These are phyloP conservation scores for Eubucco bourcierii DNA, from an alignment of 2,113 vertebrate genomes.

Conservation along the genomic window DNA sequence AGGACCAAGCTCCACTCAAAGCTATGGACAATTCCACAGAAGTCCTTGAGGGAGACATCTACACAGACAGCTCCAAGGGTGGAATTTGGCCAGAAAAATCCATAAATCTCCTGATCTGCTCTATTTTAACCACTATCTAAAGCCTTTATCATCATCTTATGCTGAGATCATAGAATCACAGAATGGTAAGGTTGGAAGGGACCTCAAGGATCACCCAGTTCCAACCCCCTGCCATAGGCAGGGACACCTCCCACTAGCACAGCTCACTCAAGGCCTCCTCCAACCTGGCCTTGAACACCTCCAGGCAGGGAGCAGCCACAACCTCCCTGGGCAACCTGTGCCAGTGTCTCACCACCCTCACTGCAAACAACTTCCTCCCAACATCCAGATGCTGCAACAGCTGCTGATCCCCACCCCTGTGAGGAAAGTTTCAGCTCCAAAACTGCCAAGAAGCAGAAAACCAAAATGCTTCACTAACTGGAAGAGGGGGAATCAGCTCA, in stretches of 20 bases:
- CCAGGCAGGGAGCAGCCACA: too few relatives aligned
- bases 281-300: too few relatives aligned
- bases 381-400: neutral
- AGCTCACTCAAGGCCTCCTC: too few relatives aligned
- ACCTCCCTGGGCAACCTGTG: too few relatives aligned
- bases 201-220: too few relatives aligned
- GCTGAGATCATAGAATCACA: too few relatives aligned
- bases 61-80: neutral
- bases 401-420: neutral
- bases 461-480: neutral
- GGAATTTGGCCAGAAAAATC: neutral
- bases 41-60: fast-evolving
- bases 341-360: too few relatives aligned
- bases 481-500: neutral
- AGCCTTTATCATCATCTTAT: neutral
- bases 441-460: neutral
- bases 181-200: too few relatives aligned
- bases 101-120: neutral
- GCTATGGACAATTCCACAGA: fast-evolving
- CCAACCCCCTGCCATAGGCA: too few relatives aligned
- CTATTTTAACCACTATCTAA: neutral
- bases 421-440: neutral
- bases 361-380: too few relatives aligned
- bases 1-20: neutral
- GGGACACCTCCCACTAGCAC: too few relatives aligned